A percentile compares a stretch with the other conserved stretches of the same genome.
Evolutionary conservation across 2,888 invertebrate genomes (phyloP).

Genomic region (Bruchidius siliquastri): DNA sequence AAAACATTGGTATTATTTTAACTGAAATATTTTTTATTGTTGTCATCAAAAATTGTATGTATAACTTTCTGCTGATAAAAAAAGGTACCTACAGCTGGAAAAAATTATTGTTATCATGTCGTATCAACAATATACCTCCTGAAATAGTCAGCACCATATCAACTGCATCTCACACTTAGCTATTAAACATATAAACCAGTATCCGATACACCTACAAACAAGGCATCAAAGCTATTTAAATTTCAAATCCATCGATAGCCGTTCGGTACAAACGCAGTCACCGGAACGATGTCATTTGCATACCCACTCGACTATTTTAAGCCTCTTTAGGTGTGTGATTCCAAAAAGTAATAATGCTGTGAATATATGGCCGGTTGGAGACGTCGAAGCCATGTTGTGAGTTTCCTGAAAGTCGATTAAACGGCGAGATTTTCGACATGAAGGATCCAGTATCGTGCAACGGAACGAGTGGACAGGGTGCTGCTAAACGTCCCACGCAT

Average conservation of each 20-base stretch:
- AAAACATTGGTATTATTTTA: too few species aligned
- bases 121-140: too few species aligned
- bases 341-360: background rate
- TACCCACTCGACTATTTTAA: background rate
- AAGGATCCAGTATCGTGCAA: background rate
- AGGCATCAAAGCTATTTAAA: background rate
- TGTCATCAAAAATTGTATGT: too few species aligned
- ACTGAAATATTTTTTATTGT: too few species aligned
- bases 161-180: too few species aligned
- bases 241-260: background rate
- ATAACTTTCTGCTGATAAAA: too few species aligned
- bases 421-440: background rate
- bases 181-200: background rate
- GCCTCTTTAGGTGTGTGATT: background rate
- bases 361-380: background rate
- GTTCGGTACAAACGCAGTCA: background rate
- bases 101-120: too few species aligned
- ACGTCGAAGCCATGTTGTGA: background rate
- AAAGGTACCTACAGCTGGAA: too few species aligned
- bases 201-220: background rate
- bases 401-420: background rate
- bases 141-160: too few species aligned
- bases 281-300: background rate
- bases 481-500: too few species aligned
- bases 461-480: background rate